Percentiles rank a stretch among this genome's conserved stretches.
phyloP scores from a whole-genome alignment of 2,888 invertebrate species.

The Mesorhabditis belari region DNA sequence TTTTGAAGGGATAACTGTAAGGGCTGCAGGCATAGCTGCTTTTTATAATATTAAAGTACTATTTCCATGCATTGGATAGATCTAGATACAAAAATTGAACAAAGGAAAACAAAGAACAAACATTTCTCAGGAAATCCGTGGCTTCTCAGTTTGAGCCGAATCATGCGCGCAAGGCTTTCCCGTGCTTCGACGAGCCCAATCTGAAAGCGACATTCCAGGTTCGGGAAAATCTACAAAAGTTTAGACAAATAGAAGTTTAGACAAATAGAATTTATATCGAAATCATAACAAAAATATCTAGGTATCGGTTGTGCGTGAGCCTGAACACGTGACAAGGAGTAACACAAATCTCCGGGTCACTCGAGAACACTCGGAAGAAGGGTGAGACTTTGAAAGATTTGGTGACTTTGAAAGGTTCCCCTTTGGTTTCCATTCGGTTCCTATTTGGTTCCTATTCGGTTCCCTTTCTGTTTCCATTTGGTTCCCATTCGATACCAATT shows the following conservation, averaged over 20 bases:
- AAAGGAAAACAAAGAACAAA: too few relatives aligned
- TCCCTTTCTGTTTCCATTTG: too few relatives aligned
- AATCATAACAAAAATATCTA: conserved; percentile 4
- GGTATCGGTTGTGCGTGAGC: conserved; percentile 20
- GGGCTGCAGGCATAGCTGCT: background rate
- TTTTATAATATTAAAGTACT: background rate
- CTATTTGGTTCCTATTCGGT: too few relatives aligned
- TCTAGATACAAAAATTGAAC: too few relatives aligned
- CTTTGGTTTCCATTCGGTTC: too few relatives aligned
- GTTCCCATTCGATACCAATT: too few relatives aligned
- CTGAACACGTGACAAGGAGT: conserved; percentile 24
- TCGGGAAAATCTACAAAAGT: too few relatives aligned
- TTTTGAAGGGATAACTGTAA: background rate
- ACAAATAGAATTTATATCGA: background rate
- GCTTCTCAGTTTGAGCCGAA: conserved; percentile 46
- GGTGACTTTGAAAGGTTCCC: too few relatives aligned
- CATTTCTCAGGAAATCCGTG: conserved; percentile 25
- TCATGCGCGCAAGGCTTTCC: conserved; percentile 34
- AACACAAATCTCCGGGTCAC: conserved; percentile 33
- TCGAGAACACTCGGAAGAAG: conserved; percentile 16
- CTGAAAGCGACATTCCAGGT: conserved; percentile 30
- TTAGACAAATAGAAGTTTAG: background rate
- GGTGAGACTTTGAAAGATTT: conserved; percentile 5
- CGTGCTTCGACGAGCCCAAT: conserved; percentile 45
- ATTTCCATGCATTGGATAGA: background rate